Evolutionary conservation across 2,113 vertebrate genomes (phyloP), one percentile per base, ranked within the genome.

Genomic region (Sardina pilchardus): DNA sequence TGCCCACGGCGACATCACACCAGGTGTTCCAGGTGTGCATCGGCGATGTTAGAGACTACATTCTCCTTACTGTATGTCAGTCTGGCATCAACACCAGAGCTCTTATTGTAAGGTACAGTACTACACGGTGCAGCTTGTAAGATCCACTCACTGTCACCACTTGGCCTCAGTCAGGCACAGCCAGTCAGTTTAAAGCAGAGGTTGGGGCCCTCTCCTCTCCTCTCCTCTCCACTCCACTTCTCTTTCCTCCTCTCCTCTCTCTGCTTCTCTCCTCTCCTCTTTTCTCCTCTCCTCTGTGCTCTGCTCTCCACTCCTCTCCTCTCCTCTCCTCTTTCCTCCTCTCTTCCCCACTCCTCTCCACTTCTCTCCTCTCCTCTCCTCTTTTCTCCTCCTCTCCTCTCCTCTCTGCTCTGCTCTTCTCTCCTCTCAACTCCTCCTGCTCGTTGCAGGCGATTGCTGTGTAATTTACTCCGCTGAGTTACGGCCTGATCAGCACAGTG

Each of bases 401-500:
- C 50, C 59, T 44, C 30, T 24, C 50, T 26, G n/a, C 1, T 75
- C 50, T 34, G 7, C 26, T 26, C 6, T 12, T 1, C 21, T 56
- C 17, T 59, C 53, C 53, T n/a, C 53, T 59, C 6, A 19, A 4
- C 19, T 9, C 45, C 9, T 24, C n/a, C 36, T 12, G 21, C 81
- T 83, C 86, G 86, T 84, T 39, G 67, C 8, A 14, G 47, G 44
- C 53, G 56, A 83, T 43, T 85, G 63, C n/a, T 9, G 50, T 80
- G 82, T 91, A 92, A 94, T 94, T 93, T 94, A 94, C 89, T 88
- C 91, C 89, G 34, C 50, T 93, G 92, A 95, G 91, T 94, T 93
- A 94, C 92, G 91, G 89, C 88, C 85, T 90, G 86, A 89, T 88
- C 89, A 21, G 88, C 84, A 88, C 86, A 89, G 89, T 90, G 92